phyloP scores from a whole-genome alignment of 2,113 vertebrate genomes.

The Cyprinodon brontotheroides region DNA sequence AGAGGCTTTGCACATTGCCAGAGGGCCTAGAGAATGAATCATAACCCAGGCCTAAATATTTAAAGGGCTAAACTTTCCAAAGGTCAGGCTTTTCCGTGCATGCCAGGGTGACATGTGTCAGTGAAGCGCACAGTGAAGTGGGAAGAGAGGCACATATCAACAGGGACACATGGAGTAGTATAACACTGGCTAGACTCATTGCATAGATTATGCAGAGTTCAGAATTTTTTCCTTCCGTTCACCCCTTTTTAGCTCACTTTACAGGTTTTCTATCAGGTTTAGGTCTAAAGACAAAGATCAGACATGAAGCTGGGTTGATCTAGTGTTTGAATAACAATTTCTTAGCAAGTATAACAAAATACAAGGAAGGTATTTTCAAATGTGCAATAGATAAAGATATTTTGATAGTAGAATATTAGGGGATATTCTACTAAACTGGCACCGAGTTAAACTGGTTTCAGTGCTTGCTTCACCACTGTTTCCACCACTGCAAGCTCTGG shows the following conservation, averaged over 20 bases:
- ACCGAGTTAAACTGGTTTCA: background rate
- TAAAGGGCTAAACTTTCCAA: constrained; percentile 85
- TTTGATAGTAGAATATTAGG: background rate
- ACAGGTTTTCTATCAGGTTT: background rate
- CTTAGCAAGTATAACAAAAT: background rate
- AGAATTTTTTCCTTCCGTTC: background rate
- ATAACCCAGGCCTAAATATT: constrained; percentile 85
- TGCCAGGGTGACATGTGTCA: constrained; percentile 75
- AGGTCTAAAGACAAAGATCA: background rate
- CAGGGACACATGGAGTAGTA: constrained; percentile 24
- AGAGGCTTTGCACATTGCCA: constrained; percentile 80
- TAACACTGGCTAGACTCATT: background rate
- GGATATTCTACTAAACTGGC: background rate
- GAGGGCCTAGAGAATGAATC: constrained; percentile 81
- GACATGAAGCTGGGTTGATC: background rate
- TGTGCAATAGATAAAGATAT: background rate
- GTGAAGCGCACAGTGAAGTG: constrained; percentile 54
- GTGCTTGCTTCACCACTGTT: background rate
- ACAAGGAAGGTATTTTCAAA: background rate
- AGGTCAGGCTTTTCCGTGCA: constrained; percentile 81
- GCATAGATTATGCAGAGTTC: background rate
- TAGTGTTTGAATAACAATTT: background rate
- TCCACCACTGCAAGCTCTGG: background rate
- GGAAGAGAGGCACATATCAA: constrained; percentile 45
- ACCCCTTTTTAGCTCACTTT: background rate